phyloP scores from a whole-genome alignment of 2,113 vertebrate species.

The Podiceps cristatus region DNA sequence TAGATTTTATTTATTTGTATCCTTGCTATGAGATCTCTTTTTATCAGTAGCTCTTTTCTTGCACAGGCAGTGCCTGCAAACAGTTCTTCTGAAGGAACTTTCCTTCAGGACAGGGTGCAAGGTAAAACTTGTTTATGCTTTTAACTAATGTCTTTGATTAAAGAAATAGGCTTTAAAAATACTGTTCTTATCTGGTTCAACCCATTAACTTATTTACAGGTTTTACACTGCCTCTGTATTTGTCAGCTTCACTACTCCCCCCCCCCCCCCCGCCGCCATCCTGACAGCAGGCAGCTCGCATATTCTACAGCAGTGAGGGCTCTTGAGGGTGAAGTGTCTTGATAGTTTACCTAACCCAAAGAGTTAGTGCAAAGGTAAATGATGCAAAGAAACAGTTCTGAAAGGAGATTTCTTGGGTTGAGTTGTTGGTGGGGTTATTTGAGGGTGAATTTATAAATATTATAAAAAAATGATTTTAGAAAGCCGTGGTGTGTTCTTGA shows the following conservation, averaged over 20 bases:
- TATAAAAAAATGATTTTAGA: background rate
- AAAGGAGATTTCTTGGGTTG: background rate
- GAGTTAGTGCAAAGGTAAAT: background rate
- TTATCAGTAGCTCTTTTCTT: background rate
- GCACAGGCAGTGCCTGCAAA: background rate
- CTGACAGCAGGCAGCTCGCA: background rate
- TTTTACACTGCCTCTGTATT: background rate
- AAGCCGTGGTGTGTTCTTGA: background rate
- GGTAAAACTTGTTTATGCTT: constrained; percentile 20
- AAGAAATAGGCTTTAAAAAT: background rate
- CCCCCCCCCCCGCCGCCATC: background rate
- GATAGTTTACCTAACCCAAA: background rate
- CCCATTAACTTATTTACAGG: background rate
- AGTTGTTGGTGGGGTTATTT: background rate
- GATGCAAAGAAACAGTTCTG: background rate
- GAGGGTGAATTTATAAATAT: background rate
- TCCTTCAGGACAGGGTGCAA: background rate
- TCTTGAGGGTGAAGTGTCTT: background rate
- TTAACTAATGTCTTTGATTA: background rate
- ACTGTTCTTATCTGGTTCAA: background rate
- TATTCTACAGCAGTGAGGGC: background rate
- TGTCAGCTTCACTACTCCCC: background rate
- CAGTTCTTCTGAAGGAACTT: background rate
- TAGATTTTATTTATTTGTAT: background rate
- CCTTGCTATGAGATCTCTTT: background rate